Percentiles rank a stretch among this genome's conserved stretches.
Conservation (phyloP, 2,888 invertebrate genomes). For the Plagodis dolabraria region DNA sequence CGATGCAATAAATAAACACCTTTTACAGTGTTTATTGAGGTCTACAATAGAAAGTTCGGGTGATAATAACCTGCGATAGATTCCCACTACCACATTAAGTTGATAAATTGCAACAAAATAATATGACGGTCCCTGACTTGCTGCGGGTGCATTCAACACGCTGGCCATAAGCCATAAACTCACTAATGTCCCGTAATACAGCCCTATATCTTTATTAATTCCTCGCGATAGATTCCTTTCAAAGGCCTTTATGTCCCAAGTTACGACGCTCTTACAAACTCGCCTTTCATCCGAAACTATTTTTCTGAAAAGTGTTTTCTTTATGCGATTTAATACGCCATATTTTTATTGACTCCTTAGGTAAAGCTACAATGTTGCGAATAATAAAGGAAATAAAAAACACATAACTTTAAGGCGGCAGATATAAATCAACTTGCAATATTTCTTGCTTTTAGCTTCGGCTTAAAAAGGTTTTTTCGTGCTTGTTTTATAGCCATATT, state of each 20-base stretch:
- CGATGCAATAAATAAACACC: constrained; percentile 17
- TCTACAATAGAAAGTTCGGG: constrained; percentile 10
- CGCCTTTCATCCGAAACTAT: constrained; percentile 80
- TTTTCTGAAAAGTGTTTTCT: constrained; percentile 83
- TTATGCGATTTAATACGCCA: constrained; percentile 80
- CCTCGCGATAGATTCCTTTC: constrained; percentile 79
- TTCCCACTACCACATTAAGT: constrained; percentile 40
- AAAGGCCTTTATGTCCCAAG: constrained; percentile 76
- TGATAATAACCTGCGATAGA: constrained; percentile 22
- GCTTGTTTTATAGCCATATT: constrained; percentile 66
- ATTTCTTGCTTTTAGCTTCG: constrained; percentile 65
- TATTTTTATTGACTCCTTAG: constrained; percentile 76
- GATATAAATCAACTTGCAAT: constrained; percentile 72
- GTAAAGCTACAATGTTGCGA: constrained; percentile 72
- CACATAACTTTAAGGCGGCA: constrained; percentile 69
- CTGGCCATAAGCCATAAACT: constrained; percentile 70
- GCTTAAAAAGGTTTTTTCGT: constrained; percentile 59
- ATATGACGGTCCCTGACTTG: constrained; percentile 38
- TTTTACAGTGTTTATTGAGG: background rate
- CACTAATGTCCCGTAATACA: constrained; percentile 80
- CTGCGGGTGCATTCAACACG: constrained; percentile 72
- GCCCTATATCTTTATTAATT: constrained; percentile 84
- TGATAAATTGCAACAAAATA: constrained; percentile 63
- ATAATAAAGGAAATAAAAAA: constrained; percentile 73
- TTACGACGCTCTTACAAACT: constrained; percentile 79